Percentiles rank a stretch among this genome's conserved stretches.
phyloP scores from a whole-genome alignment of 2,888 invertebrate genomes.

The Gisinianus flammeolus region DNA sequence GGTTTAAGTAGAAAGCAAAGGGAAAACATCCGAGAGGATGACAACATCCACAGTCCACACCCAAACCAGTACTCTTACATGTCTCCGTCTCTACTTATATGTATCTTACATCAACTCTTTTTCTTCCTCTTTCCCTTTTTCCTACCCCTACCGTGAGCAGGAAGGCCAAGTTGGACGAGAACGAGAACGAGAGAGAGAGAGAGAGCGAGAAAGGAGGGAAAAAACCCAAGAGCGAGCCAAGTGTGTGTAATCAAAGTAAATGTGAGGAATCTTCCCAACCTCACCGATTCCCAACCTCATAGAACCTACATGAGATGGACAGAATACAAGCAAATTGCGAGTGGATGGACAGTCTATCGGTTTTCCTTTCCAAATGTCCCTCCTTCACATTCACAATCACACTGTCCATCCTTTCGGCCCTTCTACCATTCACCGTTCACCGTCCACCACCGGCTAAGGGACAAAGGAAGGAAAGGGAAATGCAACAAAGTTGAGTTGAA shows the following conservation, averaged over 20 bases:
- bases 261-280: conserved; percentile 38
- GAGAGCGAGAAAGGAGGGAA: neutral
- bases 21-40: neutral
- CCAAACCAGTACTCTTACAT: neutral
- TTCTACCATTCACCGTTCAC: neutral
- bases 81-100: too few relatives aligned
- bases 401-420: neutral
- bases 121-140: neutral
- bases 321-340: conserved; percentile 7
- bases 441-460: neutral
- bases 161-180: too few relatives aligned
- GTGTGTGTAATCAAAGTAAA: conserved; percentile 47
- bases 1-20: neutral
- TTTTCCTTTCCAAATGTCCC: neutral
- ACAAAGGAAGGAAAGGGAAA: too few relatives aligned
- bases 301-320: neutral
- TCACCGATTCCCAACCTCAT: conserved; percentile 24
- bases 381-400: conserved; percentile 21
- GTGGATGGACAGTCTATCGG: conserved; percentile 22
- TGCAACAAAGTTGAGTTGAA: too few relatives aligned
- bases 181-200: neutral
- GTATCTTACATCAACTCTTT: too few relatives aligned
- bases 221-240: conserved; percentile 7
- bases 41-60: neutral
- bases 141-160: too few relatives aligned